Evolutionary conservation across 2,113 vertebrate genomes (phyloP).

Genomic region (Nesospiza acunhae): DNA sequence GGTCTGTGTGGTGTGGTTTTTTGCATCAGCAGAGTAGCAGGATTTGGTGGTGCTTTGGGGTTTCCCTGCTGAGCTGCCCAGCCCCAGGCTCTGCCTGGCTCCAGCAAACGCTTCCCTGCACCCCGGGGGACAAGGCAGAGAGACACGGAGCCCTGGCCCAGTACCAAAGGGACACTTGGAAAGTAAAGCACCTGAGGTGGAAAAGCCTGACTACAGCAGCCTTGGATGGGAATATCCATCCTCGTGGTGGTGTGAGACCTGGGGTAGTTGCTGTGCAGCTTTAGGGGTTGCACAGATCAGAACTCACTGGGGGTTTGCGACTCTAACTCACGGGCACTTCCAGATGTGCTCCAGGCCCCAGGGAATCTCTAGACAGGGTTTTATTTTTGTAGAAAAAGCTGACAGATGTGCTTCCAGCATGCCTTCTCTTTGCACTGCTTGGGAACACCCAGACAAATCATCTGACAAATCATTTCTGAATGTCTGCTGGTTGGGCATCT

Average conservation of each 20-base stretch:
- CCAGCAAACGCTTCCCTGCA: rapidly evolving
- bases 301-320: neutral
- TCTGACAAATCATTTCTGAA: neutral
- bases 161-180: neutral
- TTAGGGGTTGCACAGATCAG: neutral
- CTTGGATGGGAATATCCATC: neutral
- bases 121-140: neutral
- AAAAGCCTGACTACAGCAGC: neutral
- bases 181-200: neutral
- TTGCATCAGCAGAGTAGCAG: conserved; percentile 64
- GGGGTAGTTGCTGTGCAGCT: neutral
- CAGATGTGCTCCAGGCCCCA: neutral
- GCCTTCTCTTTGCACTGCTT: neutral
- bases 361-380: neutral
- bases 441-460: neutral
- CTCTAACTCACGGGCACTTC: neutral
- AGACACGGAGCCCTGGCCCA: neutral
- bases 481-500: neutral
- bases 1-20: conserved; percentile 77
- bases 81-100: neutral
- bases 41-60: neutral
- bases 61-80: neutral
- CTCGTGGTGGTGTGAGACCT: neutral
- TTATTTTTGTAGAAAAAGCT: conserved; percentile 39
- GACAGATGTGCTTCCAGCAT: neutral